Evolutionary conservation across 1,140 invertebrate species (phyloP), one percentile per base, ranked within the genome.

Genomic region (Hylyphantes graminicola): DNA sequence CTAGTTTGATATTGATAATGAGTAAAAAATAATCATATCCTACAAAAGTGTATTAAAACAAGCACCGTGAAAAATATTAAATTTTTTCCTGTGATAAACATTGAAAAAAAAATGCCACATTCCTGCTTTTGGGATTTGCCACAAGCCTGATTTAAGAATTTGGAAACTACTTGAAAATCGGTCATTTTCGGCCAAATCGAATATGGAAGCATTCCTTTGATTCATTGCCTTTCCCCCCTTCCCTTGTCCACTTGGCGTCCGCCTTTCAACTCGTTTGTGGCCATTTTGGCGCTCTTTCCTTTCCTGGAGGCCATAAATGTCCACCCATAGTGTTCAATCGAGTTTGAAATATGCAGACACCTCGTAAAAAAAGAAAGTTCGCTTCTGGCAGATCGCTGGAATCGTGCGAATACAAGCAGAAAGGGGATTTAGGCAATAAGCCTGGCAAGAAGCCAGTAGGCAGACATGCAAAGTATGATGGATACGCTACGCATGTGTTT

Each of bases 321-420:
- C 77, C 55, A 51, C 65, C 64, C 57, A 81, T 81, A 70, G 79
- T 63, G 68, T 64, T 81, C 79, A 81, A 81, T 81, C 79, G 79
- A 81, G 79, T 81, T 81, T 73, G 79, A 81, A 81, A 81, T 73
- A 81, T 81, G 68, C 79, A 81, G 67, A 81, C 79, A 81, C 68
- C 79, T 81, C 79, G 68, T 73, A 81, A 35, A 35, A 73, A 73
- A 81, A n/a, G n/a, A n/a, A n/a, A 73, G 68, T 73, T 50, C 79
- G 57, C 57, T 73, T 48, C 11, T 21, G 13, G 59, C 21, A 57
- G 67, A 64, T 68, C 53, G n/a, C 68, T 51, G 21, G 51, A 70
- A 70, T 13, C 8, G 54, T n/a, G 5, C 8, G 9, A 6, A 6
- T 19, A 15, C 68, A 59, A 15, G 68, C 79, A 8, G 59, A 73